Base-by-base conservation (phyloP, 2,888 invertebrate genomes). In the Dasysyrphus albostriatus region DNA sequence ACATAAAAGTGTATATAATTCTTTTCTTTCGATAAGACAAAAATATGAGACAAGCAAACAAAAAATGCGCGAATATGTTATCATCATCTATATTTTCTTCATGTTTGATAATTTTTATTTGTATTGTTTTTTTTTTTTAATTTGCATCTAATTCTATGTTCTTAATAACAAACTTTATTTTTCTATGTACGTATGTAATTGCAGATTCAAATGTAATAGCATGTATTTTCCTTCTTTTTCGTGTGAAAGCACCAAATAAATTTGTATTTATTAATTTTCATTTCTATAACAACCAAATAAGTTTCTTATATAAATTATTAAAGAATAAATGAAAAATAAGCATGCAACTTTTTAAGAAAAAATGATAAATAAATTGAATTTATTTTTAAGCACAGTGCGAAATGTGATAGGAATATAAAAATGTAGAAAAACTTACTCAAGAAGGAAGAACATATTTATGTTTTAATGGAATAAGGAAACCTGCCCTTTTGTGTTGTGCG, bases 201-300 rank as follows among this genome's bases (percentile, higher is more conserved):
- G 63, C 65, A 72, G 34, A 72, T 51, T 76, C 49, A 75, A 63
- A 51, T 65, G 32, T 65, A 16, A 59, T 37, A 69, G 44, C 63
- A 54, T 59, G 34, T 63, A 42, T 54, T 67, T 73, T 32, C 37
- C 49, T 24, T 44, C 3, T 59, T 47, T 54, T 58, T 16, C 37
- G 12, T 56, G 59, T 65, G 61, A 24, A 74, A 85, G 85, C 85
- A 85, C 85, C 85, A 61, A 85, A 81, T 85, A 59, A 47, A 9
- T 76, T 65, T 65, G 49, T 42, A 42, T 42, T 24, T 34, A 34
- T 5, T 42, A 39, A 49, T 56, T 70, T 83, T 42, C n/a, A 32
- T 29, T 19, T 70, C 54, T 65, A 34, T 72, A 61, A 84, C 84
- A 84, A 84, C 84, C 84, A 80, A 84, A 84, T 73, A 67, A 47